Evolutionary conservation across 1,140 invertebrate genomes (phyloP).

Genomic region (Kradibia gibbosae): DNA sequence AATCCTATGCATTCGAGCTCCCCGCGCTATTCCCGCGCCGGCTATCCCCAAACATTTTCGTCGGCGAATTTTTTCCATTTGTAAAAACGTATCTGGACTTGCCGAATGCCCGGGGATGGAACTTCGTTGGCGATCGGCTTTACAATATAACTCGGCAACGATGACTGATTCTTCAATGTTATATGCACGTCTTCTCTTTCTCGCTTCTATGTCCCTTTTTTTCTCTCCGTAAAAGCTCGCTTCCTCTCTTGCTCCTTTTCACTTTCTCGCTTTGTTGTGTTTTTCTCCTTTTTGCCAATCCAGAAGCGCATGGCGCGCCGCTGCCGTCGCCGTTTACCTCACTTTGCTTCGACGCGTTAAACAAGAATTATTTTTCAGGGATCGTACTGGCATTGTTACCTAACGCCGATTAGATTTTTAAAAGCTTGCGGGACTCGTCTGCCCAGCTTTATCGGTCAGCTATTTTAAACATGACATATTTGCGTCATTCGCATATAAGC

Average conservation of each 20-base stretch:
- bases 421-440: neutral
- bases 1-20: constrained; percentile 30
- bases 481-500: neutral
- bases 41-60: constrained; percentile 55
- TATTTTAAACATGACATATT: constrained; percentile 3
- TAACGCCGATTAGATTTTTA: constrained; percentile 34
- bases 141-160: constrained; percentile 63
- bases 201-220: constrained; percentile 24
- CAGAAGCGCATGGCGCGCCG: constrained; percentile 22
- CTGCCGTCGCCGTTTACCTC: neutral
- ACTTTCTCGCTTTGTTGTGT: neutral
- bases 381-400: constrained; percentile 26
- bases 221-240: constrained; percentile 23
- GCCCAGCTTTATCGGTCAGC: neutral
- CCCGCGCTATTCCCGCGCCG: neutral
- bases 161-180: constrained; percentile 68
- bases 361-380: constrained; percentile 46
- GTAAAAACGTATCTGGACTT: constrained; percentile 72
- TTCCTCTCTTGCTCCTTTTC: neutral
- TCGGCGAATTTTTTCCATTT: constrained; percentile 72
- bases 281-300: constrained; percentile 24
- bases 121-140: constrained; percentile 66
- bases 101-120: constrained; percentile 66
- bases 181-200: constrained; percentile 40
- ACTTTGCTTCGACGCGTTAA: constrained; percentile 39